Conservation (phyloP, 2,888 invertebrate genomes). For the Ceratothoa steindachneri region DNA sequence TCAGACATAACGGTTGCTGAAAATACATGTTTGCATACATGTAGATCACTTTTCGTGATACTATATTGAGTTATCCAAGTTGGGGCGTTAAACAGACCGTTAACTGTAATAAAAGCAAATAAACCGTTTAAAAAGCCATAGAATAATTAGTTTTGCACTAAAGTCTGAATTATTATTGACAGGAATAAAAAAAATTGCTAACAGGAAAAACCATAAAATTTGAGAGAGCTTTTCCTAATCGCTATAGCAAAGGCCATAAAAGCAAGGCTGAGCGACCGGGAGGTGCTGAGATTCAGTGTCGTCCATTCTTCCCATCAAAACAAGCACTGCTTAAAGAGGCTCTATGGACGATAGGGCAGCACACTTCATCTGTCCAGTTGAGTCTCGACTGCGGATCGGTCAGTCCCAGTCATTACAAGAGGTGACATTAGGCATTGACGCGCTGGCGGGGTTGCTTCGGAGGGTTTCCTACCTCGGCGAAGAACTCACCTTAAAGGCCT, state of each 20-base stretch:
- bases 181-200: not conserved
- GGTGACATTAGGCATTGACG: too few species aligned
- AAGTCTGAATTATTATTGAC: not conserved
- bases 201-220: not conserved
- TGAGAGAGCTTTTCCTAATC: not conserved
- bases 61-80: not conserved
- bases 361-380: too few species aligned
- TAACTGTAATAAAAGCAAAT: not conserved
- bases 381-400: too few species aligned
- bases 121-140: not conserved
- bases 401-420: too few species aligned
- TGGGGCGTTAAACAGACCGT: not conserved
- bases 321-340: not conserved
- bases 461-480: too few species aligned
- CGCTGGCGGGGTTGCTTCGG: too few species aligned
- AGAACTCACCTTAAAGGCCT: too few species aligned
- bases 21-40: not conserved
- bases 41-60: not conserved
- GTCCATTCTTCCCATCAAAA: not conserved
- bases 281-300: not conserved
- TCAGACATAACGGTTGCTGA: too few species aligned
- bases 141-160: not conserved
- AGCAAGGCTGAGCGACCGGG: not conserved
- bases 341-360: too few species aligned
- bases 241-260: constrained; percentile 1